Base-by-base conservation (phyloP, 2,888 invertebrate genomes). In the Agrochola macilenta region DNA sequence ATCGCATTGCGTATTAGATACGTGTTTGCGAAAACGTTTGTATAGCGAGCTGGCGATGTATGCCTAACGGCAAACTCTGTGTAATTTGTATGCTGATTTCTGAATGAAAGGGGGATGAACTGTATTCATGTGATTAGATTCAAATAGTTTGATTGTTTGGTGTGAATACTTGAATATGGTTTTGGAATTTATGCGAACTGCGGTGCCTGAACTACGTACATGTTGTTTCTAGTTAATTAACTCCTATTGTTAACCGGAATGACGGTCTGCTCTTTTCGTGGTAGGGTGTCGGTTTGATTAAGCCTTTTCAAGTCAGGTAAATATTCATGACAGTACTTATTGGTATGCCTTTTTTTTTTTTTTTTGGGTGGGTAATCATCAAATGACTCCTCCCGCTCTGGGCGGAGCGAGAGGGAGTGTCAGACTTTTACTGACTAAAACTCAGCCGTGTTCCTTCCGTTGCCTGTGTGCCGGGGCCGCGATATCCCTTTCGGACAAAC, bases 71-170 rank as follows among this genome's bases (percentile, higher is more conserved):
- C 46, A 52, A 52, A 71, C 49, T 58, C 30, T 57, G 69, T 74
- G 69, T 77, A 74, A 86, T 86, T 82, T 73, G 74, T 75, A 82
- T 86, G 63, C 64, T 83, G 75, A 75, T 82, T 75, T 61, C 4
- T 26, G 20, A 74, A 86, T 82, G 69, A 82, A 78, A 82, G 52
- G 58, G 66, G 54, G 35, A 26, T 73, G 65, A 66, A 72, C 54
- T 65, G n/a, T 78, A 72, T 74, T 69, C 74, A 63, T 26, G 49
- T 82, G 35, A 82, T 78, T 85, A 69, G 35, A 61, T 81, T 81
- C 63, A 63, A 76, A 76, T 69, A 23, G 43, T 68, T 63, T 43
- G 30, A 43, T 68, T 54, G 61, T 60, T 76, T 72, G 63, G 72
- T 60, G 70, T 76, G 82, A 81, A 80, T 75, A 64, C 17, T 65